Conservation (phyloP, 2,888 invertebrate genomes). For the Macrosoma leucophasiata region DNA sequence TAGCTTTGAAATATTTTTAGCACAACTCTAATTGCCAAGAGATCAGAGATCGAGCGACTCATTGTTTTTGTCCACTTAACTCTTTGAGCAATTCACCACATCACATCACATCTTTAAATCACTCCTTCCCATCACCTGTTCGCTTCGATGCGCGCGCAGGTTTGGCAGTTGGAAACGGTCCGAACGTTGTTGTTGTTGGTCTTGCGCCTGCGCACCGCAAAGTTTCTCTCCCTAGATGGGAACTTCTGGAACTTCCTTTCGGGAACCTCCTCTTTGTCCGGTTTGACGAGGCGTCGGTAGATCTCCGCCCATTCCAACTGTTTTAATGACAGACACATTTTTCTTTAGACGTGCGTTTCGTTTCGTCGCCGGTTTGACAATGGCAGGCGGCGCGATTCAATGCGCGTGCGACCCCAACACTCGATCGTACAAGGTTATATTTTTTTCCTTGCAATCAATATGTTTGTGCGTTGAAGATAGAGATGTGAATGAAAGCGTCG, state of each 20-base stretch:
- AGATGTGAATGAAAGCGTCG: constrained; percentile 36
- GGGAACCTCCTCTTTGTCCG: constrained; percentile 38
- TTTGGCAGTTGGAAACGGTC: constrained; percentile 57
- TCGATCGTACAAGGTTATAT: constrained; percentile 40
- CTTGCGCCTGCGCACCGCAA: constrained; percentile 78
- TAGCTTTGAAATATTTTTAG: too few relatives aligned
- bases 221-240: constrained; percentile 80
- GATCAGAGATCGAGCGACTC: too few relatives aligned
- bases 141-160: constrained; percentile 54
- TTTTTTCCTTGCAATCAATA: constrained; percentile 35
- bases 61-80: too few relatives aligned
- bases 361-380: constrained; percentile 32
- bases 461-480: constrained; percentile 31
- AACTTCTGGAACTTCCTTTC: constrained; percentile 74
- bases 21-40: constrained; percentile 1
- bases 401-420: constrained; percentile 42
- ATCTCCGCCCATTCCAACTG: constrained; percentile 61
- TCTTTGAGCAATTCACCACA: constrained; percentile 14
- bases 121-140: constrained; percentile 37
- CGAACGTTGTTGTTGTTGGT: constrained; percentile 54
- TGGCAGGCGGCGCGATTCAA: constrained; percentile 27
- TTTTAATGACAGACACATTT: constrained; percentile 63
- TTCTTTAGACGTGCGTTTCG: constrained; percentile 21
- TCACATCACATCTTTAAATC: background rate
- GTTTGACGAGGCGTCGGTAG: constrained; percentile 46